These are phyloP conservation scores for Pollachius pollachius DNA, from an alignment of 2,113 vertebrate genomes.

Conservation along the genomic window DNA sequence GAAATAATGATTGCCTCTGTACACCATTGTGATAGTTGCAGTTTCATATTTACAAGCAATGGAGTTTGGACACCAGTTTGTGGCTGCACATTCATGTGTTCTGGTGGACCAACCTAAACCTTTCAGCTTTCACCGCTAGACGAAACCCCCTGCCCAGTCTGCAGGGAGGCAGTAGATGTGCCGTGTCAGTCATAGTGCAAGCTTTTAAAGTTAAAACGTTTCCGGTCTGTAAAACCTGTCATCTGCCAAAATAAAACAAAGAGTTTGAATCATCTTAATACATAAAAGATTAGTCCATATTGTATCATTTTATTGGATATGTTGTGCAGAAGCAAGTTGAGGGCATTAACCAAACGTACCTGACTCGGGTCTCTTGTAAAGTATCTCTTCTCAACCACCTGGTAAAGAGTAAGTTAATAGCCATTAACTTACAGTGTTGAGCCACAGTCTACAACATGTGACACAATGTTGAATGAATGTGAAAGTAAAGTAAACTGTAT, in stretches of 20 bases:
- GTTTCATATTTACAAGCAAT: too few species aligned
- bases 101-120: too few species aligned
- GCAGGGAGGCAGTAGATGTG: not conserved
- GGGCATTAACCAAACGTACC: slow-evolving; percentile 64
- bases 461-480: too few species aligned
- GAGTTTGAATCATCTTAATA: not conserved
- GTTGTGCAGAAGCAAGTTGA: too few species aligned
- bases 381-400: slow-evolving; percentile 98
- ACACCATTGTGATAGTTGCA: too few species aligned
- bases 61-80: too few species aligned
- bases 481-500: too few species aligned
- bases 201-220: slow-evolving; percentile 87
- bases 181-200: slow-evolving; percentile 86
- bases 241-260: slow-evolving; percentile 74
- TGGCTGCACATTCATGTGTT: too few species aligned
- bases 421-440: not conserved
- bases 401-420: not conserved
- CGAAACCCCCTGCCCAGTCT: slow-evolving; percentile 19
- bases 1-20: too few species aligned
- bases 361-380: slow-evolving; percentile 87
- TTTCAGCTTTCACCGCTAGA: too few species aligned
- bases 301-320: slow-evolving; percentile 42
- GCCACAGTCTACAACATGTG: too few species aligned
- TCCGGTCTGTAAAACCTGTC: slow-evolving; percentile 88
- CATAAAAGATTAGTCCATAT: too few species aligned